These are phyloP conservation scores for Drosophila teissieri DNA, from an alignment of 1,140 invertebrate genomes.

Conservation along the genomic window DNA sequence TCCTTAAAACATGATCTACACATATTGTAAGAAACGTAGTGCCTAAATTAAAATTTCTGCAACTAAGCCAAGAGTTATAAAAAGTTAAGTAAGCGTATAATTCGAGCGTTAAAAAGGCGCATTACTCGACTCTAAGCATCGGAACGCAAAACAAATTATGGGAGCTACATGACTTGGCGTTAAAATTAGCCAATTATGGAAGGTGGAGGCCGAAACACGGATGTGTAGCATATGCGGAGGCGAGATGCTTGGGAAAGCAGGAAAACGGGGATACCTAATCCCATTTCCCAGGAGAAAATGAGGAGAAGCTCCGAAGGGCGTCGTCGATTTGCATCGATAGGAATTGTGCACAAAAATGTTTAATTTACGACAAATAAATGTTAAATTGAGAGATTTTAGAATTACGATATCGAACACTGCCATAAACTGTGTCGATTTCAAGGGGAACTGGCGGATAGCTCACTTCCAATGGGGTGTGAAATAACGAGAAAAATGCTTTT, in stretches of 20 bases:
- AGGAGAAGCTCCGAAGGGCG: slow-evolving; percentile 14
- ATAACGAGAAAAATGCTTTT: slow-evolving; percentile 68
- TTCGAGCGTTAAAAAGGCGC: slow-evolving; percentile 45
- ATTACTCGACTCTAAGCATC: slow-evolving; percentile 12
- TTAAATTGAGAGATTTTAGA: slow-evolving; percentile 81
- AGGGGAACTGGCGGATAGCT: slow-evolving; percentile 2
- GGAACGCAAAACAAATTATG: slow-evolving; percentile 54
- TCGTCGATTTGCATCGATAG: slow-evolving; percentile 23
- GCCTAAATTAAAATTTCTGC: too few relatives aligned
- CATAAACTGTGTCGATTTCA: slow-evolving; percentile 66
- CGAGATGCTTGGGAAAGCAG: background rate
- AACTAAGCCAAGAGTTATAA: background rate
- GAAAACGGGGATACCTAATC: slow-evolving; percentile 7
- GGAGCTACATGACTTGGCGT: slow-evolving; percentile 67
- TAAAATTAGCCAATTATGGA: slow-evolving; percentile 62
- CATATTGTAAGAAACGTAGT: too few relatives aligned
- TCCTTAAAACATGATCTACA: too few relatives aligned
- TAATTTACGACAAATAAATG: slow-evolving; percentile 82
- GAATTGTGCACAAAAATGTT: slow-evolving; percentile 65
- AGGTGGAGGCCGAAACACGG: slow-evolving; percentile 11
- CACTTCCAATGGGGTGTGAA: slow-evolving; percentile 73
- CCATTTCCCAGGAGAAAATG: slow-evolving; percentile 7
- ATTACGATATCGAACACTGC: slow-evolving; percentile 63
- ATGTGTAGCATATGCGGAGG: slow-evolving; percentile 49
- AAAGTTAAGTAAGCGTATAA: slow-evolving; percentile 62